Percentiles rank a stretch among this genome's conserved stretches.
These are phyloP conservation scores for Sceloporus undulatus DNA, from an alignment of 2,113 vertebrate genomes.

Conservation along the genomic window DNA sequence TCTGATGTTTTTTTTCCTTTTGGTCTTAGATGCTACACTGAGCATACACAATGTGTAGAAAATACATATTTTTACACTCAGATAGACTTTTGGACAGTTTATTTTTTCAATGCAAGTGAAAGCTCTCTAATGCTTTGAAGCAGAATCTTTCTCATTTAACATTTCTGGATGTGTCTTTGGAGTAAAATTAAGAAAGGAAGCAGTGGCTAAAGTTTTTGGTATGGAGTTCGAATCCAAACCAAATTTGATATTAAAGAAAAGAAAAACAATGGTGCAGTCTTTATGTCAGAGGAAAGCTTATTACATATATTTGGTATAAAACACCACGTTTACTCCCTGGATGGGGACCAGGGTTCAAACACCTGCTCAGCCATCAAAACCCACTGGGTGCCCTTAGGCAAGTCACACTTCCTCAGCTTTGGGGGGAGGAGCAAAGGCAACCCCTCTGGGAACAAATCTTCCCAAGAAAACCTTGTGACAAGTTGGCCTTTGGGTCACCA, in stretches of 20 bases:
- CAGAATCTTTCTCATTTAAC: constrained; percentile 56
- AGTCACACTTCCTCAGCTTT: too few species aligned
- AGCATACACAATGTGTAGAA: constrained; percentile 59
- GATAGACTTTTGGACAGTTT: constrained; percentile 10
- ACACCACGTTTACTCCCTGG: background rate
- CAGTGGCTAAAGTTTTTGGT: constrained; percentile 58
- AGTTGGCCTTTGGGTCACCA: too few species aligned
- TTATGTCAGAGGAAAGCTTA: constrained; percentile 12
- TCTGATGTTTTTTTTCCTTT: constrained; percentile 45
- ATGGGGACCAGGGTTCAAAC: too few species aligned
- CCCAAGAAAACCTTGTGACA: too few species aligned
- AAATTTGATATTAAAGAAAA: constrained; percentile 9
- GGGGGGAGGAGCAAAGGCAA: too few species aligned
- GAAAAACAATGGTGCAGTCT: background rate
- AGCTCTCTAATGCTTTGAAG: constrained; percentile 57
- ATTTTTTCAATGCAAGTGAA: constrained; percentile 7
- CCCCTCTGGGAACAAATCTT: too few species aligned
- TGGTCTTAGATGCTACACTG: constrained; percentile 58
- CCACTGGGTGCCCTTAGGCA: background rate
- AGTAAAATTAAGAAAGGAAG: constrained; percentile 66
- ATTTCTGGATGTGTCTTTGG: constrained; percentile 65
- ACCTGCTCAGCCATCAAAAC: too few species aligned
- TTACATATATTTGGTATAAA: background rate
- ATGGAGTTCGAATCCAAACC: constrained; percentile 42
- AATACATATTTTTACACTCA: constrained; percentile 45